Conservation (phyloP, 2,113 vertebrate genomes). For the Jaculus jaculus region DNA sequence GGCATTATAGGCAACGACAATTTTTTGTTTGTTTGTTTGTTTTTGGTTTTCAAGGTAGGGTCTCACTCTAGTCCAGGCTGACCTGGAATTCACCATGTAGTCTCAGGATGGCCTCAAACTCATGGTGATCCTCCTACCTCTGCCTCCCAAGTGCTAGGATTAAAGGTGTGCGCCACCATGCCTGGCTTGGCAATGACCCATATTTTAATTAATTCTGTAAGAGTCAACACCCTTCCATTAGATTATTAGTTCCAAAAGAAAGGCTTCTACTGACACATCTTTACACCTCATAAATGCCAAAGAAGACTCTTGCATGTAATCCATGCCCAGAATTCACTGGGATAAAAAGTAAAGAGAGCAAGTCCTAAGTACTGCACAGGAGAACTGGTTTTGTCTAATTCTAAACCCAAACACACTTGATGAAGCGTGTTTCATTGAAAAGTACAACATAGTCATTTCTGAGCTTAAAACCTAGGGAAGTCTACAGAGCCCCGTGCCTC, state of each 20-base stretch:
- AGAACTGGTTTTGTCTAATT: neutral
- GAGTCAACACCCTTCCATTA: neutral
- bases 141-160: too few relatives aligned
- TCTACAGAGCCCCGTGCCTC: neutral
- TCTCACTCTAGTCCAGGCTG: too few relatives aligned
- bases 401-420: neutral
- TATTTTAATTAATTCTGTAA: neutral
- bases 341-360: neutral
- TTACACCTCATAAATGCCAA: neutral
- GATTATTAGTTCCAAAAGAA: conserved; percentile 36
- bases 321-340: neutral
- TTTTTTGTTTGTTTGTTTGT: too few relatives aligned
- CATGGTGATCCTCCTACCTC: too few relatives aligned
- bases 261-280: neutral
- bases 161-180: too few relatives aligned
- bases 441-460: neutral
- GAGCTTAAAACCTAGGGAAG: neutral
- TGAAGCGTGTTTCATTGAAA: neutral
- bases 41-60: too few relatives aligned
- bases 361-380: neutral
- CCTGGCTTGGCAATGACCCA: too few relatives aligned
- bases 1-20: neutral
- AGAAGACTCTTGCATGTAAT: neutral
- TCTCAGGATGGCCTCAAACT: too few relatives aligned
- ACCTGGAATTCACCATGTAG: too few relatives aligned